Evolutionary conservation across 2,797 vertebrate species (phyloP), one percentile per base, ranked within the genome.

Genomic region (Notoglanidium macrostoma): DNA sequence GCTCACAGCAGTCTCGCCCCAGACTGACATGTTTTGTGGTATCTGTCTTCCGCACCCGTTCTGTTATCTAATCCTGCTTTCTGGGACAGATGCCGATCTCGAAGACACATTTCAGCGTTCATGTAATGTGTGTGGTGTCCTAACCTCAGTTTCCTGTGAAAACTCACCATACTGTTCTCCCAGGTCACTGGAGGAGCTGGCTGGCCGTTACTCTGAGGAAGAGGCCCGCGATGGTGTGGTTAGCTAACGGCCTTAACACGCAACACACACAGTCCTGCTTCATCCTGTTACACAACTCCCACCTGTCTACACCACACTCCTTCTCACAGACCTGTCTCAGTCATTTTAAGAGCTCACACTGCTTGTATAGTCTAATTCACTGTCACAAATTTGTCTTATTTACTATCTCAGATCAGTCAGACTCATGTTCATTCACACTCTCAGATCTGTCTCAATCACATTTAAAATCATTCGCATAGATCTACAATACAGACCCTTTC

Each of bases 131-230:
- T 89, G 85, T 76, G 82, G 90, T 88, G 86, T 89, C 84, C 87
- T 93, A 90, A 92, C 90, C 92, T 91, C 91, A 87, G 90, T 90
- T 95, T 96, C 95, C 95, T 95, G 94, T 94, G 93, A 92, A 90
- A 86, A 70, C 85, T 83, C 63, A 72, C 59, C 86, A 74, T 40
- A 14, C 29, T 80, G 35, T 84, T 67, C 86, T 67, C 87, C 49
- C 88, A 87, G 90, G 85, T 77, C 84, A 73, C 77, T 51, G 88
- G 74, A 86, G 86, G 87, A 90, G 89, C 90, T 88, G 89, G 87
- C 83, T 57, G 86, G 90, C 91, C 88, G 91, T 92, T 92, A 89
- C 88, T 79, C 72, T 86, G 83, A 91, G 91, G 91, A 92, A 91
- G 90, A 80, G 90, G 90, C 91, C 89, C 80, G 65, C 61, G 77